phyloP scores from a whole-genome alignment of 2,113 vertebrate genomes.

The Dryoscopus gambensis region DNA sequence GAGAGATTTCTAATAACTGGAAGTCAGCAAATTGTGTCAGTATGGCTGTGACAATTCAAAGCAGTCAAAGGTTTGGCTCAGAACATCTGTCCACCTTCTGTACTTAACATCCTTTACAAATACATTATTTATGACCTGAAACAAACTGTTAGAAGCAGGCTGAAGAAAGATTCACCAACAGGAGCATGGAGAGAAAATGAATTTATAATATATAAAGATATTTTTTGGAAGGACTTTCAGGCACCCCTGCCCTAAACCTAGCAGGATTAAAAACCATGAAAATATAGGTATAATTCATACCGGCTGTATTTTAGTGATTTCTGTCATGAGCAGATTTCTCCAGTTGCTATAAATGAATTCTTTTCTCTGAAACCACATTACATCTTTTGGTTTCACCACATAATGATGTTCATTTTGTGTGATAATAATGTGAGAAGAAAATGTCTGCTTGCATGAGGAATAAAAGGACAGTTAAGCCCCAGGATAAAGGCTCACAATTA shows the following conservation, averaged over 20 bases:
- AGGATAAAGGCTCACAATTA: not conserved
- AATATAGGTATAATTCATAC: not conserved
- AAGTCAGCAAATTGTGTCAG: not conserved
- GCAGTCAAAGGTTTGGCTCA: not conserved
- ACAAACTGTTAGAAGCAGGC: not conserved
- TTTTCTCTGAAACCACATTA: not conserved
- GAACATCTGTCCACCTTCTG: not conserved
- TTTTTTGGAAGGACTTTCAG: not conserved
- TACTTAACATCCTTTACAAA: not conserved
- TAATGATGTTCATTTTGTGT: accelerated
- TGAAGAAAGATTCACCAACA: not conserved
- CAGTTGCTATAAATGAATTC: not conserved
- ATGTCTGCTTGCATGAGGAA: not conserved
- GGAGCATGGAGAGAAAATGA: not conserved
- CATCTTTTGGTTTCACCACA: not conserved
- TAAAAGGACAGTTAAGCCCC: not conserved
- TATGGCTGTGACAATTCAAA: not conserved
- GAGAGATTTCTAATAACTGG: not conserved
- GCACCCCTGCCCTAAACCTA: not conserved
- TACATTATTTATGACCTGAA: not conserved
- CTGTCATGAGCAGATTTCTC: not conserved
- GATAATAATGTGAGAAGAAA: not conserved
- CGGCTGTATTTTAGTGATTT: not conserved
- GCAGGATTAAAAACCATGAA: not conserved
- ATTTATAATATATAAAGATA: not conserved